Evolutionary conservation across 2,888 invertebrate species (phyloP), one percentile per base, ranked within the genome.

Genomic region (Hipparchia semele): DNA sequence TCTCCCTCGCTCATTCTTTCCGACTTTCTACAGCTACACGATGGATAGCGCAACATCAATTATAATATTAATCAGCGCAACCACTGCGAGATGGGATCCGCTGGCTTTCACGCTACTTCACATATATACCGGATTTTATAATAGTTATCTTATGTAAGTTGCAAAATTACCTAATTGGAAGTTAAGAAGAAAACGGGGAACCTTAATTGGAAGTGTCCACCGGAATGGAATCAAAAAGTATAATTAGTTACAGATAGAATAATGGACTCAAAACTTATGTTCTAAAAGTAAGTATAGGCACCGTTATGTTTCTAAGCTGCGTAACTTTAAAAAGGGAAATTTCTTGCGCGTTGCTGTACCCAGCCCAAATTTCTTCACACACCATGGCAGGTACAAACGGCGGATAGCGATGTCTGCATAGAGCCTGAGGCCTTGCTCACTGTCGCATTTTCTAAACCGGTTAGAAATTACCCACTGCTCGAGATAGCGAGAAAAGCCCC

Each of bases 391-490:
- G 56, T 54, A 67, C 62, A 54, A 75, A 71, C 68, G 8, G 53
- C 9, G 23, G 46, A 46, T 62, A 46, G 61, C 68, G 59, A 67
- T 54, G 53, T 67, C 70, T 66, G 66, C 59, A 49, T 68, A 86
- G 86, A 85, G 87, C 83, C 75, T 75, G 80, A 73, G 76, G 80
- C 79, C 23, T 23, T 81, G 85, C 83, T 80, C 74, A 79, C 81
- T 81, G 74, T 88, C 86, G 88, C 86, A 88, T 92, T 93, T 93
- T 93, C 94, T 93, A 93, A 92, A 94, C 94, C 92, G 90, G 93
- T 93, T 94, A 94, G 93, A 94, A 93, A 94, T 91, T 92, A 90
- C 91, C 91, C 84, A 92, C 85, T 93, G 92, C 92, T 92, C 91
- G 92, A 92, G 90, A 91, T 93, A 87, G 88, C 89, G 90, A 91